A percentile compares a stretch with the other conserved stretches of the same genome.
phyloP scores from a whole-genome alignment of 1,140 invertebrate species.

The Drosophila serrata region DNA sequence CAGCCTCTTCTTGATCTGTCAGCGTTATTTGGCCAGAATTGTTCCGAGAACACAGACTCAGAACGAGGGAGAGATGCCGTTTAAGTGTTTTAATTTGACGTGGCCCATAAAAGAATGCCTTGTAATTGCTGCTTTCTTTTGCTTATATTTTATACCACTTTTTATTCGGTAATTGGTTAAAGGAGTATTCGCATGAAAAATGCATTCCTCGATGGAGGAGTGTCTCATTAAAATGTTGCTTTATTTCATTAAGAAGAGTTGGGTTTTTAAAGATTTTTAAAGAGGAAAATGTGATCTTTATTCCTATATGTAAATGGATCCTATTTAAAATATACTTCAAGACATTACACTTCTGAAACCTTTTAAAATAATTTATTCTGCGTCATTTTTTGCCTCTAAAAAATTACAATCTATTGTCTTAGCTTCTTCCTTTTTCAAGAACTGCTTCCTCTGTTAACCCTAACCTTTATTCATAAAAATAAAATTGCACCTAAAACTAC shows the following conservation, averaged over 20 bases:
- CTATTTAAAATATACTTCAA: no score
- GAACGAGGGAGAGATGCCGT: conserved; percentile 34
- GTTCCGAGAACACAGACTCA: conserved; percentile 55
- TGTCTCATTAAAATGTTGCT: not conserved
- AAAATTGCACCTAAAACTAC: conserved; percentile 1
- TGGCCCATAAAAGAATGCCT: conserved; percentile 53
- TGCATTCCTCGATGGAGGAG: not conserved
- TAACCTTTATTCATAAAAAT: not conserved
- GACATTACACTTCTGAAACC: no score
- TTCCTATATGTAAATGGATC: no score
- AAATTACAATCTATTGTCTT: no score
- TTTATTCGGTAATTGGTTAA: conserved; percentile 27
- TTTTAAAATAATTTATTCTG: no score
- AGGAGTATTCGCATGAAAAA: conserved; percentile 1
- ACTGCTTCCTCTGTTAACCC: not conserved
- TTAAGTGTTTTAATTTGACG: conserved; percentile 69
- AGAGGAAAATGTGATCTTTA: not conserved
- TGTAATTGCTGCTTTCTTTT: conserved; percentile 29
- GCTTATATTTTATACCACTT: not conserved
- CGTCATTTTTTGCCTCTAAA: no score
- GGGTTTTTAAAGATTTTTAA: not conserved
- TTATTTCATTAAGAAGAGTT: not conserved
- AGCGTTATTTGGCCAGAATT: conserved; percentile 55
- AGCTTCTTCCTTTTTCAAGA: no score
- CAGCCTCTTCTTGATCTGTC: conserved; percentile 54